Evolutionary conservation across 2,113 vertebrate genomes (phyloP), one percentile per base, ranked within the genome.

Genomic region (Synodontis membranacea): DNA sequence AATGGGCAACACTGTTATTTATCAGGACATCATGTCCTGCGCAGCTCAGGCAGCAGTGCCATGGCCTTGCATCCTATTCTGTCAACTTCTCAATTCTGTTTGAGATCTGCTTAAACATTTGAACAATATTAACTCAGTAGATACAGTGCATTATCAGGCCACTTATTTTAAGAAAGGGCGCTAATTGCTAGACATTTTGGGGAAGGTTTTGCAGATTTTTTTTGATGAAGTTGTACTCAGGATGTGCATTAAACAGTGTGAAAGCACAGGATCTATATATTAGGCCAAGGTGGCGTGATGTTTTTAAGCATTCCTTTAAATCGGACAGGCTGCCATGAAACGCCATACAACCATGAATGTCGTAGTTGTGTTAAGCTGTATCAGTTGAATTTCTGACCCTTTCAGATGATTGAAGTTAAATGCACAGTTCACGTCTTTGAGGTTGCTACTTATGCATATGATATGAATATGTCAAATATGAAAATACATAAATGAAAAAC

Each of bases 11-110:
- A 84, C 60, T 79, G 86, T 88, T 92, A 78, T 90, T 86, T 86
- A 90, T 91, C 90, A 91, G 90, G 88, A n/a, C 86, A 90, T 81
- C 85, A 88, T 91, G 89, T 93, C 85, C 86, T 82, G 75, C 54
- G 66, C 74, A 14, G 50, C 83, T 10, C 88, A 62, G 28, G 14
- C 68, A 86, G 39, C 62, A 15, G 48, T 28, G 48, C 11, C 31
- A 52, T 14, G 58, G 64, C 46, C 31, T 52, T 54, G 31, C 44
- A 21, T 48, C 80, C 62, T 68, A 17, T 52, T 72, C 64, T 44
- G 81, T 21, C 62, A 70, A 68, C n/a, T 34, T 66, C 68, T 72
- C 9, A 23, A 44, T 46, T 46, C 39, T 28, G 9, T 74, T 74
- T 37, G 2, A 42, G 21, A 21, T 70, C 19, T 3, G 19, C 42